These are phyloP conservation scores for Condylostylus longicornis DNA, from an alignment of 1,140 invertebrate species.

Conservation along the genomic window DNA sequence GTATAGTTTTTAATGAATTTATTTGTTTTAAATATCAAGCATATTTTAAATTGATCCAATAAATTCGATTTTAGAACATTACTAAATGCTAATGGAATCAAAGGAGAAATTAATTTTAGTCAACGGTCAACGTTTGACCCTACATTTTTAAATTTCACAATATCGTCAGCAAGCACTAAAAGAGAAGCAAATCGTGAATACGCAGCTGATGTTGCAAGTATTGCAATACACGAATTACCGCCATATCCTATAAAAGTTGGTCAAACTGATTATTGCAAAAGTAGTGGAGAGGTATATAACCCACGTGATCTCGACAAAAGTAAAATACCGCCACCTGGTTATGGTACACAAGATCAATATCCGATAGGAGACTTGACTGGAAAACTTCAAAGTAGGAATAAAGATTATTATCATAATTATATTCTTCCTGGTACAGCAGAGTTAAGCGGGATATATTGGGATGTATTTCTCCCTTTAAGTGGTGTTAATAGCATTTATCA, in stretches of 20 bases:
- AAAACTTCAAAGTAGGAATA: slow-evolving; percentile 61
- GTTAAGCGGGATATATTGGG: slow-evolving; percentile 58
- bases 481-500: slow-evolving; percentile 65
- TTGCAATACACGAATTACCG: slow-evolving; percentile 52
- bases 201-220: slow-evolving; percentile 38
- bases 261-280: slow-evolving; percentile 40
- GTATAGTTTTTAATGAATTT: slow-evolving; percentile 15
- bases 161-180: slow-evolving; percentile 37
- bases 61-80: slow-evolving; percentile 40
- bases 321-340: slow-evolving; percentile 46
- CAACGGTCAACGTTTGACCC: slow-evolving; percentile 75
- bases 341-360: slow-evolving; percentile 75
- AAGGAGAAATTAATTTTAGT: slow-evolving; percentile 59
- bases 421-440: slow-evolving; percentile 48
- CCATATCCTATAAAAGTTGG: slow-evolving; percentile 38
- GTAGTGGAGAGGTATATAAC: slow-evolving; percentile 53
- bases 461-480: slow-evolving; percentile 73
- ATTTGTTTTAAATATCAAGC: not conserved
- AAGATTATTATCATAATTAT: slow-evolving; percentile 48
- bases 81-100: slow-evolving; percentile 65
- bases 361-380: slow-evolving; percentile 78
- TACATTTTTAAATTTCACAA: slow-evolving; percentile 61
- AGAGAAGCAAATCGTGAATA: slow-evolving; percentile 21
- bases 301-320: slow-evolving; percentile 42
- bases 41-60: not conserved